Evolutionary conservation across 1,140 invertebrate genomes (phyloP), one percentile per base, ranked within the genome.

Genomic region (Melitaea cinxia): DNA sequence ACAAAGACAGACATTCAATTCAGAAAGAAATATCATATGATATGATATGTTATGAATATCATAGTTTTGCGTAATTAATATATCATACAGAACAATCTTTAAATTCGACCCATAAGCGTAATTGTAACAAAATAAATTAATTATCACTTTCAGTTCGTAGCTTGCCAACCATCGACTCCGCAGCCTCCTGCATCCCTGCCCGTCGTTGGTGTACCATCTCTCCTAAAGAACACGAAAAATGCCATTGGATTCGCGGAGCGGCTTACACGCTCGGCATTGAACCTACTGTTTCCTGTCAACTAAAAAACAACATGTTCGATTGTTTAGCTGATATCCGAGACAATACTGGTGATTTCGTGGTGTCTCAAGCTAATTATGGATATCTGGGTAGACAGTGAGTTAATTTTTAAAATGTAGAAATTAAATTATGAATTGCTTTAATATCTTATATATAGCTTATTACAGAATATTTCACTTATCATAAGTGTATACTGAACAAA

Each of bases 321-420:
- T 96, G 95, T 79, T 91, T 96, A 54, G 73, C 83, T 0, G 89
- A 91, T 56, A 93, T 96, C 21, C 83, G 90, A 23, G 83, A 92
- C 2, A 85, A 91, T 10, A 65, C 91, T 4, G 93, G 94, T n/a
- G 95, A 96, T 77, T 87, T 96, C 55, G 93, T 95, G 12, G 92
- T 92, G 1, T 83, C 94, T 0, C 94, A 95, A 39, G 93, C 94
- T 0, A 95, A 95, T 72, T 94, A 94, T 67, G 94, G 95, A 45
- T 95, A 93, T 73, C 82, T 94, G 23, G 94, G 94, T n/a, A 93
- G 94, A 78, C 88, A 93, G 93, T 95, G 89, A 92, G 89, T 89
- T 42, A 21, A 49, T 39, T 6, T 10, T 33, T 33, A 9, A 10
- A 4, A 33, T 33, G 24, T n/a, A n/a, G 24, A 2, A 4, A 26